Conservation (phyloP, 2,888 invertebrate species). For the Phymatocera aterrima region DNA sequence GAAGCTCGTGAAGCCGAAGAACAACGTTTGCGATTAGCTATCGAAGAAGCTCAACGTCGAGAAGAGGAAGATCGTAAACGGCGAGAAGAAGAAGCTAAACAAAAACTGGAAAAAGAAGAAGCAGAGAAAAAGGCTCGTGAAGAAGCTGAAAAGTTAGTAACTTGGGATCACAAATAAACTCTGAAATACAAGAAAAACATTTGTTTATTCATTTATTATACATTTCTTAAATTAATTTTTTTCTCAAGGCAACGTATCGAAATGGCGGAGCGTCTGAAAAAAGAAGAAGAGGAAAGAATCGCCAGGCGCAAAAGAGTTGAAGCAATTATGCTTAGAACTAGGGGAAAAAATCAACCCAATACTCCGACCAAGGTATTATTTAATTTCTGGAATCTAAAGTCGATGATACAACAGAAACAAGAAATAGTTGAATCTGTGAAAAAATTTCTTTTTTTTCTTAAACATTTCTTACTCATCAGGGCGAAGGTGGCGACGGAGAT, state of each 20-base stretch:
- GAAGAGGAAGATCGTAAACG: slow-evolving; percentile 87
- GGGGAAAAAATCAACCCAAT: slow-evolving; percentile 77
- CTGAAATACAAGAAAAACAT: too few relatives aligned
- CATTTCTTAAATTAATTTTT: neutral
- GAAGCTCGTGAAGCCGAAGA: slow-evolving; percentile 90
- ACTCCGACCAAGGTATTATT: slow-evolving; percentile 74
- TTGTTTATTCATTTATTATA: too few relatives aligned
- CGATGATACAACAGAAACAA: too few relatives aligned
- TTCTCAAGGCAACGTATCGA: slow-evolving; percentile 82
- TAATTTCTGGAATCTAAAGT: slow-evolving; percentile 6
- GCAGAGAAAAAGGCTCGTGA: slow-evolving; percentile 88
- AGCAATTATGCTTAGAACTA: slow-evolving; percentile 94
- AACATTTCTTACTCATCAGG: slow-evolving; percentile 54
- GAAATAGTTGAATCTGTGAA: neutral
- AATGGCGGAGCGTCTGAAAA: slow-evolving; percentile 87
- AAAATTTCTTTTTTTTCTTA: slow-evolving; percentile 17
- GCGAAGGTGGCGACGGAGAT: slow-evolving; percentile 68
- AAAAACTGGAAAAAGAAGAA: slow-evolving; percentile 84
- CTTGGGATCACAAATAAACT: too few relatives aligned
- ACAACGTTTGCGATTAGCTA: slow-evolving; percentile 86
- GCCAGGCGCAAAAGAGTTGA: slow-evolving; percentile 93
- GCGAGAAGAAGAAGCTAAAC: slow-evolving; percentile 81
- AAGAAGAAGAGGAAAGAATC: slow-evolving; percentile 93
- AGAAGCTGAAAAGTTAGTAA: slow-evolving; percentile 83
- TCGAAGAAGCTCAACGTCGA: slow-evolving; percentile 83